Evolutionary conservation across 2,113 vertebrate genomes (phyloP), one percentile per base, ranked within the genome.

Genomic region (Scomber scombrus): DNA sequence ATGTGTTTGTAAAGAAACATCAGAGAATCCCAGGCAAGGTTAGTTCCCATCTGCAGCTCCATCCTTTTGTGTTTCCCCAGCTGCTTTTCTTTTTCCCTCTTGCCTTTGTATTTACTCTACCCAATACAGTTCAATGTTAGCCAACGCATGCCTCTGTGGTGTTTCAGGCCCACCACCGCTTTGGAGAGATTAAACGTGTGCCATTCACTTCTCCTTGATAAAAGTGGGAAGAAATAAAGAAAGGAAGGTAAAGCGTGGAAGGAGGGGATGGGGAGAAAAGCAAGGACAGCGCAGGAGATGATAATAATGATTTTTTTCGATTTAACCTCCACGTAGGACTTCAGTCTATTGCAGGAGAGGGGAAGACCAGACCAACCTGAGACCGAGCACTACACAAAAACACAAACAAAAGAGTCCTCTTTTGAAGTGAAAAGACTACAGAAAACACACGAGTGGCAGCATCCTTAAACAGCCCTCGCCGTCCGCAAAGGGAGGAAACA

Each of bases 11-110:
- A 69, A 80, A 83, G 87, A 82, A 91, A 93, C 90, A 93, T 93
- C 90, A 93, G 88, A 93, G 86, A 81, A 87, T 89, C 75, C 61
- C 66, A 85, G 80, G 80, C 82, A 88, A 93, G 92, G 91, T 93
- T 93, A 93, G 90, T 81, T 92, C 90, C 89, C 87, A 87, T 88
- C 92, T 93, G 93, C 83, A 87, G 88, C 78, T 89, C 65, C 80
- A 86, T 85, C 76, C 87, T 89, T 91, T 90, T 89, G 86, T 91
- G 85, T 82, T 91, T 82, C 77, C 83, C 81, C 80, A 85, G 92
- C 89, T 90, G 87, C 88, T 88, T 93, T 92, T 80, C 23, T 26
- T 89, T 85, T 90, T 85, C 86, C 81, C 86, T 73, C 71, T 49
- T 60, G 74, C 86, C 86, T 94, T 93, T 92, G 89, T 93, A 81